Conservation (phyloP, 2,888 invertebrate species). For the Sphecodes monilicornis region DNA sequence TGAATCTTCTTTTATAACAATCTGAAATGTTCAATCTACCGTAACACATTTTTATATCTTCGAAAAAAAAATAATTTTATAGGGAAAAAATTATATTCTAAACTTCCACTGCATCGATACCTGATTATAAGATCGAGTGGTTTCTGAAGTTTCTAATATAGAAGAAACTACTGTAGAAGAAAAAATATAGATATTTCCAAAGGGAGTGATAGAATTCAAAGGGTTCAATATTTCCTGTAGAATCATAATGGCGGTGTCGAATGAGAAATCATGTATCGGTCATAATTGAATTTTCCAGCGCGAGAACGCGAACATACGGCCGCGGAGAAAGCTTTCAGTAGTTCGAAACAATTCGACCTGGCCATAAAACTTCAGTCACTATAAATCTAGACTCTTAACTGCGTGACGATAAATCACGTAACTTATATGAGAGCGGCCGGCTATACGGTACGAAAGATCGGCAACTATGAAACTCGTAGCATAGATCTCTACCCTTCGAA, state of each 20-base stretch:
- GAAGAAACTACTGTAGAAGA: too few relatives aligned
- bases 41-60: too few relatives aligned
- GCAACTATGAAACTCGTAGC: conserved; percentile 56
- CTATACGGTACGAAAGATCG: conserved; percentile 31
- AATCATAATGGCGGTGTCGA: neutral
- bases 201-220: neutral
- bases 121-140: too few relatives aligned
- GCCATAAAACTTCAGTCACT: conserved; percentile 62
- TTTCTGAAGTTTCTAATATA: too few relatives aligned
- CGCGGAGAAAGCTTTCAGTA: conserved; percentile 41
- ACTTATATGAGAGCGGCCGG: conserved; percentile 44
- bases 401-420: conserved; percentile 63
- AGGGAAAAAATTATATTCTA: too few relatives aligned
- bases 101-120: too few relatives aligned
- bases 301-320: neutral
- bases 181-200: too few relatives aligned
- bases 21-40: too few relatives aligned
- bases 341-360: conserved; percentile 62
- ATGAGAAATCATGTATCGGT: neutral
- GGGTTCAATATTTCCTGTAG: neutral
- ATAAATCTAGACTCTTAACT: conserved; percentile 66
- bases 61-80: too few relatives aligned
- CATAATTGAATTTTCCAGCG: conserved; percentile 55
- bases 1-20: too few relatives aligned
- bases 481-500: conserved; percentile 45